These are phyloP conservation scores for Sarcophaga carnaria DNA, from an alignment of 2,888 invertebrate genomes.

Conservation along the genomic window DNA sequence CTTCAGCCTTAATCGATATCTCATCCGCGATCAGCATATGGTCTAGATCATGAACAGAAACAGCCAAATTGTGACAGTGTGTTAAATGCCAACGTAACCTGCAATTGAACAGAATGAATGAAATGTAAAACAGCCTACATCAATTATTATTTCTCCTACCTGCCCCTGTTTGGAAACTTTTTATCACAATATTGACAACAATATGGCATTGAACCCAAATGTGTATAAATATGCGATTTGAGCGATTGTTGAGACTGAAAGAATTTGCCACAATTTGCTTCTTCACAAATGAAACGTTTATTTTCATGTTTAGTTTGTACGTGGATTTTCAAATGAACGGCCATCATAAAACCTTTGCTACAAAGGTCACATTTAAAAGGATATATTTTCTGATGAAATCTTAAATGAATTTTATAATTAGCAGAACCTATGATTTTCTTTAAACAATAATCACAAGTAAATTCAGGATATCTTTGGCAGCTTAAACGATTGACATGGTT, in stretches of 20 bases:
- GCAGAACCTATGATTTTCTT: constrained; percentile 68
- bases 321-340: constrained; percentile 68
- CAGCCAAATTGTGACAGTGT: constrained; percentile 60
- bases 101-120: constrained; percentile 13
- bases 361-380: constrained; percentile 70
- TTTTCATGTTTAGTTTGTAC: constrained; percentile 71
- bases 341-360: constrained; percentile 70
- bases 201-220: constrained; percentile 70
- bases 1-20: constrained; percentile 45
- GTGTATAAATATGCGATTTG: constrained; percentile 69
- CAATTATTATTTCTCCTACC: constrained; percentile 51
- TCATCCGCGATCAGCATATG: constrained; percentile 67
- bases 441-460: constrained; percentile 69
- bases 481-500: constrained; percentile 65
- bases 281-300: constrained; percentile 69
- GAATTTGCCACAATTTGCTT: constrained; percentile 66
- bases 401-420: constrained; percentile 71
- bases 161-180: constrained; percentile 64
- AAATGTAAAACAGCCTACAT: neutral
- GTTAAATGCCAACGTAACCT: constrained; percentile 70
- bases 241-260: constrained; percentile 70
- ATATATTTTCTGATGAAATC: constrained; percentile 72
- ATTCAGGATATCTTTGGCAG: constrained; percentile 69
- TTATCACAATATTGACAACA: constrained; percentile 69
- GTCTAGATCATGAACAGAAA: constrained; percentile 64